A percentile compares a stretch with the other conserved stretches of the same genome.
phyloP scores from a whole-genome alignment of 2,113 vertebrate species.

The Bubo bubo region DNA sequence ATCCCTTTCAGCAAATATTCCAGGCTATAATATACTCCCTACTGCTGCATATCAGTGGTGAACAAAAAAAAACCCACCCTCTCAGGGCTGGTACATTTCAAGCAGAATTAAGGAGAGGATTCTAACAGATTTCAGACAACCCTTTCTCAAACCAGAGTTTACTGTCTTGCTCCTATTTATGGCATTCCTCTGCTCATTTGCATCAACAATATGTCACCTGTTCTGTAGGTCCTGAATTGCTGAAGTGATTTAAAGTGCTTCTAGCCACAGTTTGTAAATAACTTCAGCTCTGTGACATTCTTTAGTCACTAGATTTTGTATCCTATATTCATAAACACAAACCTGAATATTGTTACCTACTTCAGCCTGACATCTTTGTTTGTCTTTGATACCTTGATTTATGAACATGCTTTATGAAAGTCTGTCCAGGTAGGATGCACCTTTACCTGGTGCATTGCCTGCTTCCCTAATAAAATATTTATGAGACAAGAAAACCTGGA shows the following conservation, averaged over 20 bases:
- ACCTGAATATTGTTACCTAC: neutral
- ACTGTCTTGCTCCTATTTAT: neutral
- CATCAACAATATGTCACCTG: neutral
- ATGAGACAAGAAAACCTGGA: neutral
- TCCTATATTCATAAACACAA: neutral
- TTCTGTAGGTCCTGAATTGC: neutral
- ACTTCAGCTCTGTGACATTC: neutral
- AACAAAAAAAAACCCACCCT: fast-evolving
- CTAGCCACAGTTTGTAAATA: neutral
- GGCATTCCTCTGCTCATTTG: neutral
- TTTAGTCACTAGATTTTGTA: neutral
- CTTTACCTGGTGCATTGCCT: neutral
- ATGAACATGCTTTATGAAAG: neutral
- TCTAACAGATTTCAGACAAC: neutral
- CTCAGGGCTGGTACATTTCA: neutral
- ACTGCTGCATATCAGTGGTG: neutral
- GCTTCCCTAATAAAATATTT: neutral
- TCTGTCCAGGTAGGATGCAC: neutral
- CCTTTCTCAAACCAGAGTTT: neutral
- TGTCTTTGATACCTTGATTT: neutral
- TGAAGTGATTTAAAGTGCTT: neutral
- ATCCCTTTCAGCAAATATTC: neutral
- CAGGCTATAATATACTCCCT: neutral
- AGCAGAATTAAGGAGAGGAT: neutral
- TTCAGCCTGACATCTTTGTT: neutral